Base-by-base conservation (phyloP, 2,797 vertebrate species). In the Carduelis carduelis region DNA sequence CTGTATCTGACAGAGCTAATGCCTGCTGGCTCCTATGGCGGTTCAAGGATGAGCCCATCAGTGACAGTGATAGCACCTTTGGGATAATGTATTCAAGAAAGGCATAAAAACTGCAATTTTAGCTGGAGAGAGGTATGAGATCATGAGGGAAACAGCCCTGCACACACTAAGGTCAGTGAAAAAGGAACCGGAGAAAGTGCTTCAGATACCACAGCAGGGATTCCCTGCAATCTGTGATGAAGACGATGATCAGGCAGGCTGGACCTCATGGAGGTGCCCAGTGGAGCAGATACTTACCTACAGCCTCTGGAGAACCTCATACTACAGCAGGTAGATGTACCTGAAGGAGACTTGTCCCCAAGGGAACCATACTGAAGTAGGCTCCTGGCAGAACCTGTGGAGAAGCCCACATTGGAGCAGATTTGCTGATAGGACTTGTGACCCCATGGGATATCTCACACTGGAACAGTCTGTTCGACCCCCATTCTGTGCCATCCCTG, bases 71-170 rank as follows among this genome's bases (percentile, higher is more conserved):
- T 8, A 44, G 20, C 28, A 7, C 9, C 15, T 41, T 37, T 59
- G 22, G 26, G 24, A 64, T 24, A 75, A 28, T 8, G 7, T 23
- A 32, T n/a, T 37, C 35, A 57, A 47, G 26, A 81, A 47, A 52
- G 34, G 30, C 27, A 41, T 52, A n/a, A 76, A 63, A 46, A 0
- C 5, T 20, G 9, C 32, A 26, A 19, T 30, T 76, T 69, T 34
- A 76, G 11, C 19, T 39, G 37, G 37, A 63, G 6, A 76, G 16
- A 70, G 17, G 6, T 34, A 37, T 46, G 44, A 64, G 14, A 32
- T 16, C 13, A 8, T 17, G 34, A 52, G 11, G 7, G 18, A 71
- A 71, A 64, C 0, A 0, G 19, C 6, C 4, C 22, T 64, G 30
- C 12, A 46, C 21, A 35, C 12, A 34, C 21, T 37, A 64, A 70